Evolutionary conservation across 2,888 invertebrate genomes (phyloP), one percentile per base, ranked within the genome.

Genomic region (Caenorhabditis virilis): DNA sequence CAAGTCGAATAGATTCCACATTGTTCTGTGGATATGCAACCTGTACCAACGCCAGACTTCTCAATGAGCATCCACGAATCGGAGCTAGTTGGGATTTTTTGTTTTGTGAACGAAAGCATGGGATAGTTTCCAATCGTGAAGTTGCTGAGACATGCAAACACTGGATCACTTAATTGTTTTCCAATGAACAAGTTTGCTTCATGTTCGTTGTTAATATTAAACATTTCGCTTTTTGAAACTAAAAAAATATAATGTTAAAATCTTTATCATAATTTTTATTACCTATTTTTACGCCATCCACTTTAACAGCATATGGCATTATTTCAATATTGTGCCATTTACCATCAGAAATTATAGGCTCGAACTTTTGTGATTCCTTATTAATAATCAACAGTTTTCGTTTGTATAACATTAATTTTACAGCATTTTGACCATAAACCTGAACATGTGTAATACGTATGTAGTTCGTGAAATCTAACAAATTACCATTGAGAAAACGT

Each of bases 1-100:
- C 75, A 75, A 9, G 66, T 69, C 36, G 70, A 70, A 35, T 51
- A 54, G 2, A 55, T 18, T 1, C 71, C 75, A 43, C 75, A 75
- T 33, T 75, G 75, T 11, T 64, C 61, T 6, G 71, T 38, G 6
- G 75, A 67, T 0, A 60, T 59, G 52, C 75, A 75, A 13, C 58
- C 64, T 11, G 67, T 64, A 15, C 69, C 53, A 4, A 70, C 67
- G 13, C 55, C 53, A 26, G 38, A n/a, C 26, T 69, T 64, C 1
- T 56, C 47, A 0, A 20, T 36, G 35, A 56, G 30, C 16, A 16
- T 52, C 70, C 67, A 70, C 16, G 48, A 55, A 7, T 54, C 55
- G 7, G 43, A 25, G 11, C 25, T 47, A 0, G 53, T 46, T 22
- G 65, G 60, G 16, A 68, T 63, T 23, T 65, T 57, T 2, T 55